These are phyloP conservation scores for Cybosia mesomella DNA, from an alignment of 2,888 invertebrate species.

Conservation along the genomic window DNA sequence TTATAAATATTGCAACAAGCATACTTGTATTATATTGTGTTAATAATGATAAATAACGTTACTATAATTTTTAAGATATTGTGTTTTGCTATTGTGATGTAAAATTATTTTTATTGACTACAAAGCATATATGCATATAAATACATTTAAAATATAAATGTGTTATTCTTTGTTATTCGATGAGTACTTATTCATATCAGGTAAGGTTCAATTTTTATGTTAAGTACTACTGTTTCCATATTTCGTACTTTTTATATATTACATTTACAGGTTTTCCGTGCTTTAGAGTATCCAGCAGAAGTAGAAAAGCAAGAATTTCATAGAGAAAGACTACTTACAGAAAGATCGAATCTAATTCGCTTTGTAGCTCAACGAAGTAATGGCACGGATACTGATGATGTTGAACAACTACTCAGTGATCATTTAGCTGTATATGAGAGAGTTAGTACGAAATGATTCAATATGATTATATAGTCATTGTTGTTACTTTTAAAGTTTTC, in stretches of 20 bases:
- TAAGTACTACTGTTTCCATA: neutral
- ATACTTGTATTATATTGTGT: neutral
- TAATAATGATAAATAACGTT: slow-evolving; percentile 8
- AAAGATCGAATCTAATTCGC: slow-evolving; percentile 87
- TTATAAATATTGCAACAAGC: slow-evolving; percentile 1
- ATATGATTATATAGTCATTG: neutral
- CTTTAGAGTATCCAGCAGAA: slow-evolving; percentile 93
- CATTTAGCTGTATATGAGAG: slow-evolving; percentile 78
- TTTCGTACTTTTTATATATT: slow-evolving; percentile 26
- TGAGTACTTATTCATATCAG: neutral
- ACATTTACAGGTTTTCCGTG: slow-evolving; percentile 90
- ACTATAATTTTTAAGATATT: slow-evolving; percentile 12
- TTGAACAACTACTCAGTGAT: slow-evolving; percentile 83
- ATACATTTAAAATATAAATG: neutral
- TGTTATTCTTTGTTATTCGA: neutral
- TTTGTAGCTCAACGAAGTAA: slow-evolving; percentile 87
- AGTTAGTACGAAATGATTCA: slow-evolving; percentile 54
- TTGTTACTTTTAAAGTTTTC: neutral
- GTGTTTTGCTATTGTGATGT: slow-evolving; percentile 2
- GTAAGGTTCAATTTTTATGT: neutral
- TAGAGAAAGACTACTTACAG: slow-evolving; percentile 86
- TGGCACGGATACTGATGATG: slow-evolving; percentile 83
- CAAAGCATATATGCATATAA: neutral
- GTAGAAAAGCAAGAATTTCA: slow-evolving; percentile 89
- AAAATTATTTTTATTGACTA: slow-evolving; percentile 15